Evolutionary conservation across 1,140 invertebrate genomes (phyloP).

Genomic region (Phymorhynchus buccinoides): DNA sequence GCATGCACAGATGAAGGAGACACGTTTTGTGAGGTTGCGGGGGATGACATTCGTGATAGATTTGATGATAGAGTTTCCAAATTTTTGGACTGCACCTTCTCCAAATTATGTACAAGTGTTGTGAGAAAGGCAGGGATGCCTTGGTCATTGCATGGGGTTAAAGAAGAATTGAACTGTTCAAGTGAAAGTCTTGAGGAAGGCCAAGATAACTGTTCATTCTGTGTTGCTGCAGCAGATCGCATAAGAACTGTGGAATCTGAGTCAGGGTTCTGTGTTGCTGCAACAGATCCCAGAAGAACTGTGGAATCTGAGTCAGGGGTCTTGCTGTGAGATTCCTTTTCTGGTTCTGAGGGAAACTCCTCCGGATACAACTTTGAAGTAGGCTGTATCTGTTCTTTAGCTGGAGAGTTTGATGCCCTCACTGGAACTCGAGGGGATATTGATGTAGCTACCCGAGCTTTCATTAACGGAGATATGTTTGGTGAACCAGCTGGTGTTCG

Average conservation of each 20-base stretch:
- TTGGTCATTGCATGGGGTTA: neutral
- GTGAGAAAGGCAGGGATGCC: neutral
- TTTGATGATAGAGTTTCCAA: neutral
- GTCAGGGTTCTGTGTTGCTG: neutral
- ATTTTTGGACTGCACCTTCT: neutral
- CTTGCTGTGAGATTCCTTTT: neutral
- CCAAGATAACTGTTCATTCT: neutral
- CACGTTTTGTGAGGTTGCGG: neutral
- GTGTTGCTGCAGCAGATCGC: neutral
- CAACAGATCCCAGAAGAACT: neutral
- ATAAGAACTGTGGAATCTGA: neutral
- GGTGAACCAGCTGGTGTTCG: neutral
- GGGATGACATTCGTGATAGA: neutral
- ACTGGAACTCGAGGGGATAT: neutral
- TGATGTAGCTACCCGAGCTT: no score
- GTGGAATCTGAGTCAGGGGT: neutral
- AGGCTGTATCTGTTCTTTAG: no score
- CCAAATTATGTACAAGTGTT: neutral
- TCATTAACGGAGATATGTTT: neutral
- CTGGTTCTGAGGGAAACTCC: neutral
- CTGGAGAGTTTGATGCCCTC: no score
- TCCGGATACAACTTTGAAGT: no score
- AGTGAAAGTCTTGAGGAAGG: neutral
- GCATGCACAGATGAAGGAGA: neutral
- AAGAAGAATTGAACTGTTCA: neutral